These are phyloP conservation scores for Nyctalus aviator DNA, from an alignment of 2,797 vertebrate genomes.

Conservation along the genomic window DNA sequence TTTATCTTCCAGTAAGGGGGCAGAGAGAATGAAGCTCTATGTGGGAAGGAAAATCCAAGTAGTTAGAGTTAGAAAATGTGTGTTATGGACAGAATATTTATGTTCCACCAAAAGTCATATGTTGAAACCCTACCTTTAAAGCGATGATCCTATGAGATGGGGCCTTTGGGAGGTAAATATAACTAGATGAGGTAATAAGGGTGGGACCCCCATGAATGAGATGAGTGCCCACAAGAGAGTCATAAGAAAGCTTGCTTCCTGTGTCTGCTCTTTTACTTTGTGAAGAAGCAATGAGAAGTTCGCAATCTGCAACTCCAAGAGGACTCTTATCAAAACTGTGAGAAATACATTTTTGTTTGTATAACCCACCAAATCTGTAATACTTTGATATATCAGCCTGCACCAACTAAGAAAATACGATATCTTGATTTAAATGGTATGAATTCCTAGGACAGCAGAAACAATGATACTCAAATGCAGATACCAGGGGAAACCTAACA, in stretches of 20 bases:
- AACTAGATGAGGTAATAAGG: not conserved
- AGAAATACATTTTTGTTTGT: not conserved
- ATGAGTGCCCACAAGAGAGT: not conserved
- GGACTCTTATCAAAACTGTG: not conserved
- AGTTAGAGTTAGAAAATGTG: not conserved
- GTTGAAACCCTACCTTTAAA: not conserved
- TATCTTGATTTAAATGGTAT: not conserved
- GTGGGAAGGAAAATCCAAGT: not conserved
- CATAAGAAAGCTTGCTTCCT: not conserved
- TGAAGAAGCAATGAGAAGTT: not conserved
- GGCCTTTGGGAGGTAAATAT: not conserved
- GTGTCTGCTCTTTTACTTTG: not conserved
- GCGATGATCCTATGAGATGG: not conserved
- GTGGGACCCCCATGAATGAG: not conserved
- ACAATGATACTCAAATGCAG: not conserved
- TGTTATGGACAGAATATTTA: not conserved
- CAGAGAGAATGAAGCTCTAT: not conserved
- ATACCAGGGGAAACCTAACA: not conserved
- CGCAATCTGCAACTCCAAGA: not conserved
- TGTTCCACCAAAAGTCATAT: not conserved
- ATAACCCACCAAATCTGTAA: not conserved
- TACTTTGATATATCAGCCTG: not conserved
- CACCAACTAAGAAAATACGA: not conserved
- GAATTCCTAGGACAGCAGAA: not conserved
- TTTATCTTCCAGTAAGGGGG: not conserved